phyloP scores from a whole-genome alignment of 1,140 invertebrate species.

The Daktulosphaira vitifoliae region DNA sequence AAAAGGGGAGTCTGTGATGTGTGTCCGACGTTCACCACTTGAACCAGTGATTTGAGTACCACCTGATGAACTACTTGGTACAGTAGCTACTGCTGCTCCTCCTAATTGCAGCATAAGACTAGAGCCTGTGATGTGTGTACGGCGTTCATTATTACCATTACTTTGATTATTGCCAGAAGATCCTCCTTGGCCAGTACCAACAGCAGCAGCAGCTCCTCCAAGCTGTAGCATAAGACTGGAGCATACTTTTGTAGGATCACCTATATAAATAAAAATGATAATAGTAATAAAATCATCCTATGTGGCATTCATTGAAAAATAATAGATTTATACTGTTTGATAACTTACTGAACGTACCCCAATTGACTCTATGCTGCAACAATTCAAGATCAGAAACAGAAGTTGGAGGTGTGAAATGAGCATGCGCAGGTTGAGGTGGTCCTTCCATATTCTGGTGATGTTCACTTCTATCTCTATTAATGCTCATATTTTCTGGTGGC shows the following conservation, averaged over 20 bases:
- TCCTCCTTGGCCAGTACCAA: conserved; percentile 25
- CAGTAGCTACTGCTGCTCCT: conserved; percentile 23
- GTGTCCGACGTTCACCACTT: conserved; percentile 30
- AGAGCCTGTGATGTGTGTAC: conserved; percentile 35
- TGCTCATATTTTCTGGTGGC: conserved; percentile 33
- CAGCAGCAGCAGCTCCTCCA: conserved; percentile 30
- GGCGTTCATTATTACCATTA: conserved; percentile 31
- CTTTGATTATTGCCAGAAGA: conserved; percentile 29
- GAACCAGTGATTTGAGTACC: conserved; percentile 23
- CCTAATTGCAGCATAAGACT: conserved; percentile 26
- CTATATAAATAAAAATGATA: not conserved
- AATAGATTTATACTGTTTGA: not conserved
- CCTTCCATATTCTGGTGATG: conserved; percentile 32
- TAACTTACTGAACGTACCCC: conserved; percentile 28
- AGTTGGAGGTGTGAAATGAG: conserved; percentile 29
- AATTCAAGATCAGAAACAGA: conserved; percentile 27
- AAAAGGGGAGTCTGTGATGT: conserved; percentile 48
- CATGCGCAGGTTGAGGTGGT: conserved; percentile 27
- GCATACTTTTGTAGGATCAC: conserved; percentile 33
- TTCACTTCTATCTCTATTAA: conserved; percentile 32
- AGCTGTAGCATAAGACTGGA: conserved; percentile 35
- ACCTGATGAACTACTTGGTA: conserved; percentile 22
- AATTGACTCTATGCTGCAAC: conserved; percentile 27
- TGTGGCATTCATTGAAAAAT: not conserved
- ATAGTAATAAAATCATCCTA: not conserved